These are phyloP conservation scores for Autographa pulchrina DNA, from an alignment of 2,888 invertebrate genomes.

Conservation along the genomic window DNA sequence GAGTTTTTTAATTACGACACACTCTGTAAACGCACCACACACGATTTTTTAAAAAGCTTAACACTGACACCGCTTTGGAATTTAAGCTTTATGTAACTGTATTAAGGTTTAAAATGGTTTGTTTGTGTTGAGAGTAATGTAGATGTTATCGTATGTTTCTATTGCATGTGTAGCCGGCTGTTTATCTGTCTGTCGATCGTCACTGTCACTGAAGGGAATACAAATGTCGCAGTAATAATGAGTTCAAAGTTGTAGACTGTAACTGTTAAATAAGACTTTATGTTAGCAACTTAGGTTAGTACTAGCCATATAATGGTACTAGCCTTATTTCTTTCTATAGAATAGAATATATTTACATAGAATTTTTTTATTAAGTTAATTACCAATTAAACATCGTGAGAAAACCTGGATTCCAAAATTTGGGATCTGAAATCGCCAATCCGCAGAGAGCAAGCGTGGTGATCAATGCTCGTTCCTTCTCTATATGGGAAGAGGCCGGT, in stretches of 20 bases:
- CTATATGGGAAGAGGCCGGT: no score
- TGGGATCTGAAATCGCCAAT: no score
- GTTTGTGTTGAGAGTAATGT: conserved; percentile 38
- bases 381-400: no score
- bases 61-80: neutral
- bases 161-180: conserved; percentile 63
- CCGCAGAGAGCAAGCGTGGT: no score
- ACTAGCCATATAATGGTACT: no score
- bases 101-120: conserved; percentile 32
- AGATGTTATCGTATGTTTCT: conserved; percentile 68
- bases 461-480: no score
- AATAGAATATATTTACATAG: no score
- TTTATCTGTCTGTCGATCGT: conserved; percentile 67
- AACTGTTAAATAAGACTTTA: conserved; percentile 6
- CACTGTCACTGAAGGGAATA: conserved; percentile 62
- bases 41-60: conserved; percentile 55
- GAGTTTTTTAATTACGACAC: conserved; percentile 74
- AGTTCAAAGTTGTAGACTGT: conserved; percentile 40
- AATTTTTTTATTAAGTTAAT: no score
- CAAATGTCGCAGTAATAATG: conserved; percentile 45
- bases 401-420: no score
- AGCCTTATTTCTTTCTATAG: no score
- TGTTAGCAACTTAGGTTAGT: neutral
- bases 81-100: fast-evolving
- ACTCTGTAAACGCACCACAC: conserved; percentile 64